Base-by-base conservation (phyloP, 92 coral and sea anemone genomes). In the Plumapathes pennacea region DNA sequence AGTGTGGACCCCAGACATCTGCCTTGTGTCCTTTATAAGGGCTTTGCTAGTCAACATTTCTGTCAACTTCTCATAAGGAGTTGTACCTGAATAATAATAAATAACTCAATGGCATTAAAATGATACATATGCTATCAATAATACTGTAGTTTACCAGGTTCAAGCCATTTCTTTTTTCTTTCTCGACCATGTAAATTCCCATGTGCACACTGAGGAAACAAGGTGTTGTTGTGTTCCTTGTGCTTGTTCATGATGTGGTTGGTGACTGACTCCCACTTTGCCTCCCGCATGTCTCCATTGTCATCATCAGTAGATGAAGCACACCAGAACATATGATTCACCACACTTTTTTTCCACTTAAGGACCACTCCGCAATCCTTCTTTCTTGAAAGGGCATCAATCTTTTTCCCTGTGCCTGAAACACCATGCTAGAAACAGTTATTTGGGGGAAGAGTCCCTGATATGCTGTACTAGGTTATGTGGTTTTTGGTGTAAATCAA, bases 261-360 rank as follows among this genome's bases (percentile, higher is more conserved):
- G 8, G 66, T 40, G 5, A 59, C 25, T 21, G 66, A 59, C 17
- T 38, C 8, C 66, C 66, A 59, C 19, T 40, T 27, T 59, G 36
- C 66, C 52, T 59, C 66, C 66, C 4, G 21, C 1, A 59, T 20
- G 52, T 59, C 66, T 14, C n/a, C 14, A 40, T 39, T 52, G 26
- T 66, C 73, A 34, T 66, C 68, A 10, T 60, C 68, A 40, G 75
- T 42, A 2, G 75, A 67, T 5, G 64, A 34, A 11, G 54, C 75
- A 54, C 75, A 67, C 64, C 75, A 54, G 32, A 52, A 67, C 64
- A 67, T 41, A 33, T 67, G 75, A 46, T 67, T 67, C 43, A 54
- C 60, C 3, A 67, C 17, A 24, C 75, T 54, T 26, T 41, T 37
- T 40, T 67, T 67, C 74, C 64, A 54, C 22, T 67, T 34, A 21